These are phyloP conservation scores for Pammene fasciana DNA, from an alignment of 2,888 invertebrate species.

Conservation along the genomic window DNA sequence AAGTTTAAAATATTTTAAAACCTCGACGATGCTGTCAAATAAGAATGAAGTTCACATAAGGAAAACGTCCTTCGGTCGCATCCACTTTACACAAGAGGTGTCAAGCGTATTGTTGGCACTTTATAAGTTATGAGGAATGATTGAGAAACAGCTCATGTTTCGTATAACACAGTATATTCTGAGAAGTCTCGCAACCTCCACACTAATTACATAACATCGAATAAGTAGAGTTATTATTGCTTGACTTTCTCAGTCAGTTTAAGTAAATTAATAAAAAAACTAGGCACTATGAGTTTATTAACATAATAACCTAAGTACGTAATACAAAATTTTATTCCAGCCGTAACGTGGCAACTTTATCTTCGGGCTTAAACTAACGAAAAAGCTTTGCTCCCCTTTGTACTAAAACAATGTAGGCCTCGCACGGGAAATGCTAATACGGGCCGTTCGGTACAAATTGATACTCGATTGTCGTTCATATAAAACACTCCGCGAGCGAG, in stretches of 20 bases:
- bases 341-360: conserved; percentile 12
- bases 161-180: no score
- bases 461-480: conserved; percentile 84
- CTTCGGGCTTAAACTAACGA: conserved; percentile 35
- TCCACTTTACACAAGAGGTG: no score
- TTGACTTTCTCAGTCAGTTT: neutral
- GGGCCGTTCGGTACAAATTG: conserved; percentile 79
- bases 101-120: no score
- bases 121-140: no score
- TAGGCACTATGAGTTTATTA: neutral
- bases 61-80: no score
- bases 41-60: no score
- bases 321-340: conserved; percentile 1
- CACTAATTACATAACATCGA: no score
- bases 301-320: neutral
- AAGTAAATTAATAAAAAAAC: neutral
- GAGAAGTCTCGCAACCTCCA: no score
- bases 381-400: conserved; percentile 46
- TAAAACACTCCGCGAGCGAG: conserved; percentile 81
- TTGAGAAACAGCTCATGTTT: no score
- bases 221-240: no score
- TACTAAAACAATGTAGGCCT: conserved; percentile 74
- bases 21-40: no score
- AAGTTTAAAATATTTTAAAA: no score
- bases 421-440: conserved; percentile 77